A percentile compares a stretch with the other conserved stretches of the same genome.
phyloP scores from a whole-genome alignment of 2,888 invertebrate species.

The Clusia tigrina region DNA sequence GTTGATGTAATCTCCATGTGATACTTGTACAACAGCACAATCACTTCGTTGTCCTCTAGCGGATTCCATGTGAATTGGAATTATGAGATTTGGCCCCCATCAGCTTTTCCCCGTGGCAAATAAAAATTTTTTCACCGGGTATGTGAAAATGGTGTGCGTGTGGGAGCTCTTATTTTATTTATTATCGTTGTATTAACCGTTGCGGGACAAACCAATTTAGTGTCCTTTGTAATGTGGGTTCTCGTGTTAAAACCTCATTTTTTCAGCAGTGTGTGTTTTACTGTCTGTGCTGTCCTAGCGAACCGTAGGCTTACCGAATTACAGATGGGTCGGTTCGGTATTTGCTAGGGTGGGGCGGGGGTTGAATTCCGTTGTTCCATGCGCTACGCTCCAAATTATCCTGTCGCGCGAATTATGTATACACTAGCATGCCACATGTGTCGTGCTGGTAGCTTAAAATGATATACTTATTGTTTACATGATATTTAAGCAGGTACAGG shows the following conservation, averaged over 20 bases:
- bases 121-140: neutral
- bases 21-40: constrained; percentile 34
- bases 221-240: constrained; percentile 50
- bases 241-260: constrained; percentile 58
- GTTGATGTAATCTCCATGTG: constrained; percentile 45
- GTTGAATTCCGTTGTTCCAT: too few species aligned
- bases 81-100: neutral
- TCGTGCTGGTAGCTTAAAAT: neutral
- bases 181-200: constrained; percentile 20
- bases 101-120: neutral
- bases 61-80: neutral
- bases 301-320: too few species aligned
- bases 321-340: too few species aligned
- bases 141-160: neutral
- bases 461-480: neutral
- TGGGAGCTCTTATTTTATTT: constrained; percentile 11
- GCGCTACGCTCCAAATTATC: constrained; percentile 1
- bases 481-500: too few species aligned
- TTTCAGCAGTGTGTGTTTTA: constrained; percentile 22
- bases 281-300: neutral
- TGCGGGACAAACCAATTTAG: constrained; percentile 54
- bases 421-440: neutral
- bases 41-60: constrained; percentile 1
- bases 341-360: too few species aligned
- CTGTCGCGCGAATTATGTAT: neutral